Evolutionary conservation across 2,797 vertebrate species (phyloP), one percentile per base, ranked within the genome.

Genomic region (Myiothlypis coronata): DNA sequence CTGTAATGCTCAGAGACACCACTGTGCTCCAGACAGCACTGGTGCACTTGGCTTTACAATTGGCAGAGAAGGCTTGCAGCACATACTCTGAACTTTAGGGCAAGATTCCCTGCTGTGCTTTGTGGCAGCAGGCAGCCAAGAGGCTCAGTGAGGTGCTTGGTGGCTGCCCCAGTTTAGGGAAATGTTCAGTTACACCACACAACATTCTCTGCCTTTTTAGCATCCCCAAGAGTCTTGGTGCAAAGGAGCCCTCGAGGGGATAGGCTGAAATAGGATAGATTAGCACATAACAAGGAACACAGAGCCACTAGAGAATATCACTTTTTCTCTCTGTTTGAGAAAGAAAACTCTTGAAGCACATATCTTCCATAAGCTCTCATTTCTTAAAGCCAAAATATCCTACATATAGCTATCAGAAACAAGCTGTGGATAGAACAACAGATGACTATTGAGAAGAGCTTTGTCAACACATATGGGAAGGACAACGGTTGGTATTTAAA

Each of bases 401-500:
- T 67, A 52, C 7, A 18, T 26, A 5, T 4, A 83, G 21, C 49
- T 52, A 80, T 32, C 16, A 72, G 74, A 69, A 92, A 46, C 61
- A 76, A 95, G 60, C 55, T 74, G 68, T 67, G 59, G 44, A 9
- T 52, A 47, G 70, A 89, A 74, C 69, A 90, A 69, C 80, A 87
- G 83, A 90, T 91, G 24, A 71, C 37, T 50, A 9, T 60, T 34
- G 37, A 84, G 74, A 81, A 75, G n/a, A 82, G 27, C 37, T 96
- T 89, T 39, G 14, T 83, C 15, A 5, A 83, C 56, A 61, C 65
- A 67, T 78, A 78, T 14, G 49, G 50, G 47, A 68, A 86, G 39
- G 64, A 70, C 41, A 90, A 83, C 35, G 26, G 37, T 61, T 85
- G 50, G 28, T 47, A 85, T 88, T 93, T 78, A 87, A 93, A 78